A percentile compares a stretch with the other conserved stretches of the same genome.
These are phyloP conservation scores for Sebastolobus alascanus DNA, from an alignment of 2,797 vertebrate genomes.

Conservation along the genomic window DNA sequence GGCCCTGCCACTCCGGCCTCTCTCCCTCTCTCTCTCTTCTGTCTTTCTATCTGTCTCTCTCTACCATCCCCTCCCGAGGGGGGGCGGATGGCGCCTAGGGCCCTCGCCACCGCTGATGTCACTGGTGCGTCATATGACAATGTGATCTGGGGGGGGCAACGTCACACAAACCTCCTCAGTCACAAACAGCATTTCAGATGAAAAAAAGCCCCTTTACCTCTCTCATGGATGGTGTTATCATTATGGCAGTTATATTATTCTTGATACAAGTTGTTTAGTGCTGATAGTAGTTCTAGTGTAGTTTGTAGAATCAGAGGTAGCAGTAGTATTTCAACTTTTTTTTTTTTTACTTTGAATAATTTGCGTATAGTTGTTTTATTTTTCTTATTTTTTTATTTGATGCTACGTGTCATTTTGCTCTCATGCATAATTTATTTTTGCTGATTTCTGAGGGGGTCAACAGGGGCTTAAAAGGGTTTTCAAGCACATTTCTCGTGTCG, in stretches of 20 bases:
- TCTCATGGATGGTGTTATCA: slow-evolving; percentile 82
- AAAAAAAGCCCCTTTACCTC: slow-evolving; percentile 85
- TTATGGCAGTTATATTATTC: slow-evolving; percentile 76
- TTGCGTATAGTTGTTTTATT: slow-evolving; percentile 58
- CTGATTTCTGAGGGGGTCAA: slow-evolving; percentile 76
- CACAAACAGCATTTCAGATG: slow-evolving; percentile 83
- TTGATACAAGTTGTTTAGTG: slow-evolving; percentile 73
- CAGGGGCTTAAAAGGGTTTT: slow-evolving; percentile 81
- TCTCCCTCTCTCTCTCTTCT: slow-evolving; percentile 59
- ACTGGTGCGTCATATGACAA: slow-evolving; percentile 86
- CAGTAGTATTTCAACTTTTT: slow-evolving; percentile 63
- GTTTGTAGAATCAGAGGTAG: slow-evolving; percentile 78
- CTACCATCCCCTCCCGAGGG: slow-evolving; percentile 75
- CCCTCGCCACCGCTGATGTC: slow-evolving; percentile 80
- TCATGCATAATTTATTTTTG: slow-evolving; percentile 72
- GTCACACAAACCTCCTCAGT: slow-evolving; percentile 74
- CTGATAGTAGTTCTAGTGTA: slow-evolving; percentile 73
- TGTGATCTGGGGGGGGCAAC: slow-evolving; percentile 68
- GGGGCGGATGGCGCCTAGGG: slow-evolving; percentile 76
- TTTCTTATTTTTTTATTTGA: slow-evolving; percentile 64
- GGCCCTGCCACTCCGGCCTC: slow-evolving; percentile 75
- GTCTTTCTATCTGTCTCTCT: slow-evolving; percentile 68
- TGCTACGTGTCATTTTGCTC: slow-evolving; percentile 66
- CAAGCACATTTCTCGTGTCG: slow-evolving; percentile 84
- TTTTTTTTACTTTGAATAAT: slow-evolving; percentile 50